Base-by-base conservation (phyloP, 2,113 vertebrate species). In the Lutjanus erythropterus region DNA sequence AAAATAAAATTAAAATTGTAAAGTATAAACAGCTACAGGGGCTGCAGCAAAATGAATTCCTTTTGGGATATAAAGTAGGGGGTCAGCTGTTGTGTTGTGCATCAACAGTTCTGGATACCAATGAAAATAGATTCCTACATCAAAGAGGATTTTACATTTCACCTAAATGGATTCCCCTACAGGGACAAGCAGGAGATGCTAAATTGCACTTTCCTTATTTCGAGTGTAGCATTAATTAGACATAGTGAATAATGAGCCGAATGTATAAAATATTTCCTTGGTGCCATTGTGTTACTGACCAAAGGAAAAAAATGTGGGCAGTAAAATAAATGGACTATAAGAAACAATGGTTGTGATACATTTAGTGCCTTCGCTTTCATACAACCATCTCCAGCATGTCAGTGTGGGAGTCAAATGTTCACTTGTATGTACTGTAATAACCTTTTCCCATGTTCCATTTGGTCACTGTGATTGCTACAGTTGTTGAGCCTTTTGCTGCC, bases 171-270 rank as follows among this genome's bases (percentile, higher is more conserved):
- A 81, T 87, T 83, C 52, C 73, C 74, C 87, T 77, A 19, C 50
- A 78, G 83, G 86, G 69, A 77, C 41, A 59, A 33, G 75, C 69
- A 65, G 44, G 50, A 79, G 74, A 80, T 89, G 84, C 86, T 86
- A 88, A 91, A 88, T 83, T 84, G 71, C 75, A 87, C 52, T 87
- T 90, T 88, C 75, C 75, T 79, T 84, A 80, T 86, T 89, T 89
- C 35, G 16, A 85, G 68, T 75, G 58, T 78, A 46, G 78, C 85
- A 84, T 91, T 90, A 92, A 91, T 94, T 92, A 92, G 83, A 90
- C 80, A 78, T 61, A 78, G 75, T 83, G 88, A 89, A 86, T 87
- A 92, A 94, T 92, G 90, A 91, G 84, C 29, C 12, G 79, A 83
- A 86, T 84, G 84, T 70, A 86, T 89, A 82, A 89, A 91, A 83